phyloP scores from a whole-genome alignment of 2,113 vertebrate genomes.

The Thryonomys swinderianus region DNA sequence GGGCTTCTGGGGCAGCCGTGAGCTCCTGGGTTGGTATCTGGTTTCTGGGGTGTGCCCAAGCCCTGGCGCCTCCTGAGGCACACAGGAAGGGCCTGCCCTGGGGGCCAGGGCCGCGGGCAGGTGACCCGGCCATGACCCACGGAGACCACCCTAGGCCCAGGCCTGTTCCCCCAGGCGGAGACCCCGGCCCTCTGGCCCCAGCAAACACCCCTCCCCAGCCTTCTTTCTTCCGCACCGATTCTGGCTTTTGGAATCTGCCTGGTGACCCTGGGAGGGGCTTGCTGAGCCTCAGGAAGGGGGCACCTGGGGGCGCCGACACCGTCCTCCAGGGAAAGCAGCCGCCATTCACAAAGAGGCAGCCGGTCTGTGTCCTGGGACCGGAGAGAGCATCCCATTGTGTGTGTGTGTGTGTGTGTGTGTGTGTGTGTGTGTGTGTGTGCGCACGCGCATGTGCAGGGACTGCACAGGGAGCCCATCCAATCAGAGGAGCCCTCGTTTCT shows the following conservation, averaged over 20 bases:
- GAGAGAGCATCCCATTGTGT: too few species aligned
- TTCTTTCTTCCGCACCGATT: not conserved
- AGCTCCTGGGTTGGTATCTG: not conserved
- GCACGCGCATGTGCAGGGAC: too few species aligned
- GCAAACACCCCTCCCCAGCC: accelerated
- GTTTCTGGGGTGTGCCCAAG: not conserved
- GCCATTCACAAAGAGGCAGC: too few species aligned
- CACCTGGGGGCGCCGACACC: too few species aligned
- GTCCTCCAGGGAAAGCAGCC: too few species aligned
- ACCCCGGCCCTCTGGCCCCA: too few species aligned
- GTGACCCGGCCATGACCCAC: not conserved
- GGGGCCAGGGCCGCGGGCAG: not conserved
- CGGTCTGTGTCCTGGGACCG: not conserved
- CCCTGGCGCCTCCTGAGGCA: not conserved
- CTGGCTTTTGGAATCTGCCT: not conserved
- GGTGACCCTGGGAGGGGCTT: not conserved
- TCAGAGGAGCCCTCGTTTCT: not conserved
- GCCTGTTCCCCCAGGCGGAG: too few species aligned
- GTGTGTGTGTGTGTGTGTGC: too few species aligned
- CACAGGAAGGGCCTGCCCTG: not conserved
- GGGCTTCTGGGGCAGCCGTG: not conserved
- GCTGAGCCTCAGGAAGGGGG: not conserved
- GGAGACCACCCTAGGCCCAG: not conserved
- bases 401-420: not conserved
- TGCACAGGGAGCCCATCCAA: too few species aligned